Percentiles rank a stretch among this genome's conserved stretches.
Conservation (phyloP, 2,797 vertebrate genomes). For the Percopsis omiscomaycus region DNA sequence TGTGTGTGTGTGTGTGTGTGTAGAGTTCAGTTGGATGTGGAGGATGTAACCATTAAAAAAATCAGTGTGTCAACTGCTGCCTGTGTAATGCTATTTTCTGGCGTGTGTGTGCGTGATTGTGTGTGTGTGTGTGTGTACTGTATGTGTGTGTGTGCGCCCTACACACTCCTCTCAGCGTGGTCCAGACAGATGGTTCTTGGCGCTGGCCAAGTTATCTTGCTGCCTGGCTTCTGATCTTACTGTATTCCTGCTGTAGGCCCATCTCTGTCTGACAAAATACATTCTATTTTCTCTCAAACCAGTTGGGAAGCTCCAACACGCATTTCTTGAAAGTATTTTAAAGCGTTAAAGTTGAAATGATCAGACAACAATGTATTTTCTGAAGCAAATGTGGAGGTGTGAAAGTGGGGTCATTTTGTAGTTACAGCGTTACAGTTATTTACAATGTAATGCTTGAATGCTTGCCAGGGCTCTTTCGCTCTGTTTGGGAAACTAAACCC, state of each 20-base stretch:
- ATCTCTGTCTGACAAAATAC: background rate
- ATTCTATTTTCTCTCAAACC: background rate
- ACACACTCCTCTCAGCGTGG: constrained; percentile 59
- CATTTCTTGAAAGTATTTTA: too few relatives aligned
- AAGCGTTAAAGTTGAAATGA: too few relatives aligned
- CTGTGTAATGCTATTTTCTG: constrained; percentile 72
- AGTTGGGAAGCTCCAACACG: too few relatives aligned
- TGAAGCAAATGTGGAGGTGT: too few relatives aligned
- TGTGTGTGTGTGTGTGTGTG: constrained; percentile 26
- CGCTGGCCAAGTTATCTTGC: constrained; percentile 50
- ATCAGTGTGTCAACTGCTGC: constrained; percentile 77
- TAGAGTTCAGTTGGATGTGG: constrained; percentile 63
- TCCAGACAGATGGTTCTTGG: constrained; percentile 70
- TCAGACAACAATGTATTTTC: too few relatives aligned
- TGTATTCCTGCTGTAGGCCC: constrained; percentile 35
- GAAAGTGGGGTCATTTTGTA: too few relatives aligned
- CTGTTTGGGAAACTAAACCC: constrained; percentile 9
- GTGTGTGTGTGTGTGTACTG: constrained; percentile 22
- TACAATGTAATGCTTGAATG: background rate
- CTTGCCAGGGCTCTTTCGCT: constrained; percentile 28
- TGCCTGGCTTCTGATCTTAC: constrained; percentile 56
- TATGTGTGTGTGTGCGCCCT: constrained; percentile 44
- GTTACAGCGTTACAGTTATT: background rate
- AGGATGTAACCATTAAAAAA: constrained; percentile 78
- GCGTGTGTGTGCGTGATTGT: background rate